Conservation (phyloP, 2,888 invertebrate genomes). For the Gerris lacustris region DNA sequence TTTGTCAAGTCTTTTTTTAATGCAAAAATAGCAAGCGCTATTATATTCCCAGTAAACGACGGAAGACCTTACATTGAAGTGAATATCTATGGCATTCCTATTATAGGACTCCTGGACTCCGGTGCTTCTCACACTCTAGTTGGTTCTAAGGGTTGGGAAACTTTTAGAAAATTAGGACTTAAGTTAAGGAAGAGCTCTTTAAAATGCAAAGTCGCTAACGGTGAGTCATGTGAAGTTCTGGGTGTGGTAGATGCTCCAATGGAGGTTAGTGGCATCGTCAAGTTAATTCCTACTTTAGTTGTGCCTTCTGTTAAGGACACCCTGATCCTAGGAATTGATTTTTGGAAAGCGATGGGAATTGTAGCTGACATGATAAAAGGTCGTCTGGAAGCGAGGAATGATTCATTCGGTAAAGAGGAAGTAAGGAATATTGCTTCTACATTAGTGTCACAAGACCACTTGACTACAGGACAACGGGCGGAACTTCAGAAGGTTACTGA, state of each 20-base stretch:
- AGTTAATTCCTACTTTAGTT: neutral
- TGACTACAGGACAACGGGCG: neutral
- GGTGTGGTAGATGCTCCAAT: neutral
- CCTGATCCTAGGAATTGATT: neutral
- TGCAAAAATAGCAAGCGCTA: neutral
- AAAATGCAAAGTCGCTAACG: neutral
- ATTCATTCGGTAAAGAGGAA: neutral
- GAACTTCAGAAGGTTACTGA: neutral
- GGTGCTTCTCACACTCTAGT: slow-evolving; percentile 11
- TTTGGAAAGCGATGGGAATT: neutral
- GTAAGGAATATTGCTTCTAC: neutral
- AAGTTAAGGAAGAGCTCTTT: neutral
- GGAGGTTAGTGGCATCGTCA: neutral
- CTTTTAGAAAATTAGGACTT: neutral
- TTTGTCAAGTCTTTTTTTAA: neutral
- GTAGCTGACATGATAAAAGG: too few relatives aligned
- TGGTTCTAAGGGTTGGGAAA: slow-evolving; percentile 9
- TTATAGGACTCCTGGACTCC: slow-evolving; percentile 11
- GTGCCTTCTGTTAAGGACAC: neutral
- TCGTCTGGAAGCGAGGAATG: too few relatives aligned
- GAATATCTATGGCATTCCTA: neutral
- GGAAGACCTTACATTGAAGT: slow-evolving; percentile 6
- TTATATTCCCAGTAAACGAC: neutral
- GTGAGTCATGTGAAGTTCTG: neutral
- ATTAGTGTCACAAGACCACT: neutral